Evolutionary conservation across 2,888 invertebrate genomes (phyloP).

Genomic region (Apamea epomidion): DNA sequence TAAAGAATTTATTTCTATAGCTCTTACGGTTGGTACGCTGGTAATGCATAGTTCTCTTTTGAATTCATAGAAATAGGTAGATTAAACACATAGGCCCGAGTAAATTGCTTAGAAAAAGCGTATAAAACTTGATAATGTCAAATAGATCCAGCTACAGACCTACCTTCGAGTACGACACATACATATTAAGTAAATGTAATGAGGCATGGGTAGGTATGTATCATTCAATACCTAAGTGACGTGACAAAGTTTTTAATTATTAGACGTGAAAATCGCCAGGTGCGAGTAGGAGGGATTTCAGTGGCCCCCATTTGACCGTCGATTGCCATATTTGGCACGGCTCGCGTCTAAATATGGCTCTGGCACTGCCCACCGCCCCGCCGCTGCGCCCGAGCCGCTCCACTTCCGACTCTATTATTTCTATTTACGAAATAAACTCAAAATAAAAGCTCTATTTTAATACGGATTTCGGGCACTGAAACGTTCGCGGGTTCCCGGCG

Average conservation of each 20-base stretch:
- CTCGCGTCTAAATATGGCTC: conserved; percentile 95
- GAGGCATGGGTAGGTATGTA: conserved; percentile 62
- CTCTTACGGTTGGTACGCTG: neutral
- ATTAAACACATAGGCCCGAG: neutral
- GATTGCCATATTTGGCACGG: conserved; percentile 95
- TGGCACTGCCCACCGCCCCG: conserved; percentile 93
- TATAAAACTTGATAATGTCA: conserved; percentile 40
- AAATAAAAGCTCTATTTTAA: conserved; percentile 90
- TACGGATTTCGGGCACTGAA: conserved; percentile 89
- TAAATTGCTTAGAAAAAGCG: conserved; percentile 27
- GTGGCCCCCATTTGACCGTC: conserved; percentile 95
- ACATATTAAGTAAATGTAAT: conserved; percentile 60
- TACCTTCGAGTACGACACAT: conserved; percentile 35
- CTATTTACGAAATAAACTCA: conserved; percentile 90
- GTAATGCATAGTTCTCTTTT: neutral
- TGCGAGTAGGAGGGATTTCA: conserved; percentile 93
- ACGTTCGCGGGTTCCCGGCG: conserved; percentile 87
- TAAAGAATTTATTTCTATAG: conserved; percentile 4
- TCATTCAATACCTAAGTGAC: conserved; percentile 78
- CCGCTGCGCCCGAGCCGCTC: conserved; percentile 80
- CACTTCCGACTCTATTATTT: conserved; percentile 90
- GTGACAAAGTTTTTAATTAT: conserved; percentile 90
- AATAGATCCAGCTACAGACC: conserved; percentile 26
- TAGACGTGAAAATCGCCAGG: conserved; percentile 89
- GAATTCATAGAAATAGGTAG: conserved; percentile 5